Evolutionary conservation across 2,888 invertebrate genomes (phyloP).

Genomic region (Smittia aterrima): DNA sequence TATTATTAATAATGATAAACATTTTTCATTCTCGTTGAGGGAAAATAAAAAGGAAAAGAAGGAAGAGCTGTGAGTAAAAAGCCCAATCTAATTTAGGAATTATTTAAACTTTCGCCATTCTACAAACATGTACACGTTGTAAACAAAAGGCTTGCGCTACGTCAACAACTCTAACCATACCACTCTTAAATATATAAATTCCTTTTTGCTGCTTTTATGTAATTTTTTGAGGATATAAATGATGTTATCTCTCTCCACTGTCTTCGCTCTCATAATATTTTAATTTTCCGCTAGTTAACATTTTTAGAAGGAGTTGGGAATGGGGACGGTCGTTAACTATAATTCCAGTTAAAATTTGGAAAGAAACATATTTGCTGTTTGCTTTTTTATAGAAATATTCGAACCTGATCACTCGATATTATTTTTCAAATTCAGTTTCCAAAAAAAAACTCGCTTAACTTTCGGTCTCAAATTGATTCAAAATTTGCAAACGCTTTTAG

Average conservation of each 20-base stretch:
- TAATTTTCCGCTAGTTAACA: conserved; percentile 13
- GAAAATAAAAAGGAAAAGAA: not conserved
- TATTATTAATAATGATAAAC: conserved; percentile 36
- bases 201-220: not conserved
- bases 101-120: conserved; percentile 27
- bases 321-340: not conserved
- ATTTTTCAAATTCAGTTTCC: too few species aligned
- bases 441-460: too few species aligned
- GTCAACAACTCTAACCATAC: not conserved
- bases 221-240: conserved; percentile 2
- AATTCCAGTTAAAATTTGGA: too few species aligned
- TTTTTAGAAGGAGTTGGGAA: too few species aligned
- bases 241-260: not conserved
- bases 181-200: conserved; percentile 1
- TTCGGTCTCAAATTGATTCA: too few species aligned
- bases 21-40: conserved; percentile 22
- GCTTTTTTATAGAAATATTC: too few species aligned
- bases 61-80: conserved; percentile 8
- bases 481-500: too few species aligned
- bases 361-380: too few species aligned
- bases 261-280: not conserved
- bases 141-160: not conserved
- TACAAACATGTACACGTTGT: conserved; percentile 13
- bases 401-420: too few species aligned
- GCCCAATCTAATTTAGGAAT: conserved; percentile 30